Percentiles rank a stretch among this genome's conserved stretches.
Conservation (phyloP, 2,797 vertebrate species). For the Dermochelys coriacea region DNA sequence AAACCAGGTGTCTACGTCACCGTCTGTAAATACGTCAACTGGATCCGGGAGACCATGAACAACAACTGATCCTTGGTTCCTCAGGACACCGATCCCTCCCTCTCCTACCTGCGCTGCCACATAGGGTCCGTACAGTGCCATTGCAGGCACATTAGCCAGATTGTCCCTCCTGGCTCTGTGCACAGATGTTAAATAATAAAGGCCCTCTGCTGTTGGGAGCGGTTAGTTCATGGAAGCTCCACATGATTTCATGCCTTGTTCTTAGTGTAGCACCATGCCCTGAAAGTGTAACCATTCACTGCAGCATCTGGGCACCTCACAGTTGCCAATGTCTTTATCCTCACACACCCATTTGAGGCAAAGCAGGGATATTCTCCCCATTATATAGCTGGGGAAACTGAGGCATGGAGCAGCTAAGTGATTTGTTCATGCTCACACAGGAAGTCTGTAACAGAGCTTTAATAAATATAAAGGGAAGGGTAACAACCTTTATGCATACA, state of each 20-base stretch:
- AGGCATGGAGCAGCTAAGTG: background rate
- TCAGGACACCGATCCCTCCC: background rate
- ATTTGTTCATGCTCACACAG: background rate
- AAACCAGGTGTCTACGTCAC: constrained; percentile 65
- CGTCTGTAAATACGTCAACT: constrained; percentile 65
- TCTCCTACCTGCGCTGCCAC: background rate
- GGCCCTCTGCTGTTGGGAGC: background rate
- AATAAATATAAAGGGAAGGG: too few species aligned
- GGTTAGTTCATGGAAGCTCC: background rate
- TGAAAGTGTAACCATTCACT: background rate
- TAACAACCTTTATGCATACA: too few species aligned
- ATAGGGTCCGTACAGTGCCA: background rate
- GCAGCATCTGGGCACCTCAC: background rate
- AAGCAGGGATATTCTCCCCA: background rate
- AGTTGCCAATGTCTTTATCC: background rate
- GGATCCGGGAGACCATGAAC: constrained; percentile 61
- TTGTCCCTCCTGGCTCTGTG: background rate
- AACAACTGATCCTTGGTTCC: background rate
- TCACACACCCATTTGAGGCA: background rate
- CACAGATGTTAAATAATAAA: background rate
- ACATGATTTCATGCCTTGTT: background rate
- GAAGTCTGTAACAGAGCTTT: background rate
- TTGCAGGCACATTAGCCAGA: background rate
- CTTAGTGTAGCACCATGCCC: background rate
- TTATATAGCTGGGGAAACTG: background rate